Conservation (phyloP, 2,888 invertebrate species). For the Dorcus hopei region DNA sequence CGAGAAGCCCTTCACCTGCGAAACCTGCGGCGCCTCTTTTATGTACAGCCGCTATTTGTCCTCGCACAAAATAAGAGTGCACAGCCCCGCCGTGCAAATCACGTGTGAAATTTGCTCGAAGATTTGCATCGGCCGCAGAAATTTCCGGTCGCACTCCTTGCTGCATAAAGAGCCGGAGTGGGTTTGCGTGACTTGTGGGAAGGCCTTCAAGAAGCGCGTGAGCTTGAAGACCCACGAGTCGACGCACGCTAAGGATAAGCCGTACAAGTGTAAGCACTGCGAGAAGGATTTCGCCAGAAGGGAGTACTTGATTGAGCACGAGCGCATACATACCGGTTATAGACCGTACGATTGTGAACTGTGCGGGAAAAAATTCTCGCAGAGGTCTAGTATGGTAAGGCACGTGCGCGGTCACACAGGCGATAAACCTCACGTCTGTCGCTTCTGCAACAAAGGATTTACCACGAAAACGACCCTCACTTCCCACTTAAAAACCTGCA, state of each 20-base stretch:
- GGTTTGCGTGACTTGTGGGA: conserved; percentile 37
- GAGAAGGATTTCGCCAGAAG: conserved; percentile 51
- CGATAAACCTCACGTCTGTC: conserved; percentile 43
- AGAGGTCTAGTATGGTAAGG: conserved; percentile 39
- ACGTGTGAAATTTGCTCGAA: conserved; percentile 49
- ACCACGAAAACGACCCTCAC: too few relatives aligned
- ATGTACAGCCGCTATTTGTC: conserved; percentile 36
- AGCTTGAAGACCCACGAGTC: conserved; percentile 36
- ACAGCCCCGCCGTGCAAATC: conserved; percentile 40
- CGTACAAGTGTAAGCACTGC: conserved; percentile 55
- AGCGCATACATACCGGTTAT: conserved; percentile 9
- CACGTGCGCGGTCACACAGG: conserved; percentile 45
- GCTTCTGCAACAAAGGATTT: conserved; percentile 13
- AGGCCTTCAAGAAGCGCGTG: conserved; percentile 40
- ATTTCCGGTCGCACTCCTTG: conserved; percentile 46
- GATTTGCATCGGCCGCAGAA: conserved; percentile 43
- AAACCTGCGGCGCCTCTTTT: conserved; percentile 14
- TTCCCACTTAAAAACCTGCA: too few relatives aligned
- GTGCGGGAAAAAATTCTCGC: conserved; percentile 20
- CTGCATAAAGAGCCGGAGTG: conserved; percentile 34
- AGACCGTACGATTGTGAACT: conserved; percentile 10
- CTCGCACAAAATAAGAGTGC: conserved; percentile 25
- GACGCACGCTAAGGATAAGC: conserved; percentile 48
- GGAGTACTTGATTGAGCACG: conserved; percentile 42
- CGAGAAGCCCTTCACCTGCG: conserved; percentile 20